Evolutionary conservation across 2,888 invertebrate species (phyloP).

Genomic region (Cosmia pyralina): DNA sequence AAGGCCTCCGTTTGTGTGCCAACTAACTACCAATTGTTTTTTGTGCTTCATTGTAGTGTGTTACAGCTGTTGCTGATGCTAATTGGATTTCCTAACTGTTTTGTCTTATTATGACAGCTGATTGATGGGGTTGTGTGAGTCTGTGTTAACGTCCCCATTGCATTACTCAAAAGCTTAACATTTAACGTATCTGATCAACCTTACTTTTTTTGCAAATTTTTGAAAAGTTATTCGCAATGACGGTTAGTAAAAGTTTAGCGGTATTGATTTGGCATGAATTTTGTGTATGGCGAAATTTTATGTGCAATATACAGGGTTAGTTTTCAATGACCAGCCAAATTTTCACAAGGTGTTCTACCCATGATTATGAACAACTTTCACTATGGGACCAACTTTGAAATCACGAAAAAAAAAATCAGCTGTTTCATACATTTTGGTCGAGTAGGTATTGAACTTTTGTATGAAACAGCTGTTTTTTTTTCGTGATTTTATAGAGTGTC

Average conservation of each 20-base stretch:
- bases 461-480: too few species aligned
- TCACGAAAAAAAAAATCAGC: too few species aligned
- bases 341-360: too few species aligned
- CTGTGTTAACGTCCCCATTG: background rate
- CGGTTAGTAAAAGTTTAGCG: constrained; percentile 11
- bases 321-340: too few species aligned
- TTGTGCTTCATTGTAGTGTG: constrained; percentile 51
- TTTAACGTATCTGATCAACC: background rate
- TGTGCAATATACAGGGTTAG: background rate
- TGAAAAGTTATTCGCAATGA: constrained; percentile 8
- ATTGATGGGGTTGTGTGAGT: constrained; percentile 28
- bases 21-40: constrained; percentile 56
- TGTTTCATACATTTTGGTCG: too few species aligned
- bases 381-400: too few species aligned
- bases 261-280: background rate
- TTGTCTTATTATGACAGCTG: constrained; percentile 35
- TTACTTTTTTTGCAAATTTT: constrained; percentile 21
- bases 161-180: background rate
- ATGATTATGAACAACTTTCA: too few species aligned
- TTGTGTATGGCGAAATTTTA: constrained; percentile 6
- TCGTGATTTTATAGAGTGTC: too few species aligned
- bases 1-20: constrained; percentile 48
- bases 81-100: constrained; percentile 56
- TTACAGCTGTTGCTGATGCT: constrained; percentile 35
- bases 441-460: too few species aligned